phyloP scores from a whole-genome alignment of 2,888 invertebrate genomes.

The Drosophila limbata region DNA sequence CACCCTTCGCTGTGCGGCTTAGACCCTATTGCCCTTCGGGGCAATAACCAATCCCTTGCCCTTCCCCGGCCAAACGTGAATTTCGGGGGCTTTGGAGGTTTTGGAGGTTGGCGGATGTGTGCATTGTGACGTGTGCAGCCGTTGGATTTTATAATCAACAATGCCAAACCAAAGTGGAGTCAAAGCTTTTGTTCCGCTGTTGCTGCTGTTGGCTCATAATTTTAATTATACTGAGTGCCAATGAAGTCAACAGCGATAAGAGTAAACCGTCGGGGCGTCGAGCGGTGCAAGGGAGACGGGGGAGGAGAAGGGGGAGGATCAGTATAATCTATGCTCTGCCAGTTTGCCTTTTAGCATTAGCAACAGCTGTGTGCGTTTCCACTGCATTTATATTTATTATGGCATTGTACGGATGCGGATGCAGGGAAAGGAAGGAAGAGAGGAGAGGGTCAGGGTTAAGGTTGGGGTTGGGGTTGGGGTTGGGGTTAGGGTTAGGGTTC shows the following conservation, averaged over 20 bases:
- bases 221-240: constrained; percentile 82
- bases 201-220: constrained; percentile 70
- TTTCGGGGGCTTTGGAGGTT: constrained; percentile 25
- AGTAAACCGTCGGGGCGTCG: constrained; percentile 52
- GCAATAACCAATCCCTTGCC: constrained; percentile 18
- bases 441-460: constrained; percentile 1
- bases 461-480: constrained; percentile 2
- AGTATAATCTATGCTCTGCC: constrained; percentile 51
- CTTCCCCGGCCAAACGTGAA: constrained; percentile 28
- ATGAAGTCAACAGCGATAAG: constrained; percentile 79
- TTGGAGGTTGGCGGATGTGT: constrained; percentile 38
- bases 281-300: constrained; percentile 5
- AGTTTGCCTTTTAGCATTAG: constrained; percentile 70
- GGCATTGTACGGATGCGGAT: constrained; percentile 8
- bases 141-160: constrained; percentile 78
- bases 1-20: constrained; percentile 38
- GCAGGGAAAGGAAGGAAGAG: neutral
- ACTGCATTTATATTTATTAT: constrained; percentile 79
- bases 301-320: constrained; percentile 27
- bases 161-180: constrained; percentile 64
- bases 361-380: constrained; percentile 74
- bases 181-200: constrained; percentile 50
- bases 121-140: constrained; percentile 37
- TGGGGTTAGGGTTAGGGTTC: constrained; percentile 24
- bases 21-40: constrained; percentile 58